These are phyloP conservation scores for Progne subis DNA, from an alignment of 2,113 vertebrate genomes.

Conservation along the genomic window DNA sequence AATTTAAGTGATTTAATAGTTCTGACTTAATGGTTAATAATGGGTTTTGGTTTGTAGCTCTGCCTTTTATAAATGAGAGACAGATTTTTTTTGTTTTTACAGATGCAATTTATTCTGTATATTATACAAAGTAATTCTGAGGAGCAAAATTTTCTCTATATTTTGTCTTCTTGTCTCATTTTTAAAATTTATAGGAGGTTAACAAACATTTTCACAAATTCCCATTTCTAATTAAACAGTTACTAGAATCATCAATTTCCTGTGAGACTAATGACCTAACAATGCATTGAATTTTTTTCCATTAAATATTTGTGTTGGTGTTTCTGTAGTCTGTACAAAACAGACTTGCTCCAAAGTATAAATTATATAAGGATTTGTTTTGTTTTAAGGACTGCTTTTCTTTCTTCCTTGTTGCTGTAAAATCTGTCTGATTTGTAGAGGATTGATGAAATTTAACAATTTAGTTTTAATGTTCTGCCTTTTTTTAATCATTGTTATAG, in stretches of 20 bases:
- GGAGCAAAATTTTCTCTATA: conserved; percentile 43
- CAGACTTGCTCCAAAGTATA: neutral
- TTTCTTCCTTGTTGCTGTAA: neutral
- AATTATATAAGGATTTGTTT: neutral
- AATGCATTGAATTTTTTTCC: conserved; percentile 34
- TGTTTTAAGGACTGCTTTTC: neutral
- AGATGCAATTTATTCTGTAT: conserved; percentile 17
- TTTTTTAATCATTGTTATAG: neutral
- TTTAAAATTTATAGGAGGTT: conserved; percentile 73
- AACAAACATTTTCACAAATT: conserved; percentile 72
- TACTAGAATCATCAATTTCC: conserved; percentile 70
- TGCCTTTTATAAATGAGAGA: neutral
- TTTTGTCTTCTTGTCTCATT: conserved; percentile 45
- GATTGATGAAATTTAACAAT: neutral
- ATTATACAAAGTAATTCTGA: conserved; percentile 23
- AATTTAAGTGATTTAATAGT: neutral
- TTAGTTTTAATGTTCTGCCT: neutral
- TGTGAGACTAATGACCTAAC: conserved; percentile 54
- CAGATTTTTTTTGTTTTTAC: conserved; percentile 25
- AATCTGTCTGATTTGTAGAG: neutral
- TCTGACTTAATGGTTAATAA: neutral
- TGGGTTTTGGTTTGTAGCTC: neutral
- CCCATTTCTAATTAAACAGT: conserved; percentile 76
- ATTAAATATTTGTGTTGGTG: conserved; percentile 57
- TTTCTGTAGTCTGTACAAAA: conserved; percentile 25